These are phyloP conservation scores for Macrobrachium rosenbergii DNA, from an alignment of 1,140 invertebrate genomes.

Conservation along the genomic window DNA sequence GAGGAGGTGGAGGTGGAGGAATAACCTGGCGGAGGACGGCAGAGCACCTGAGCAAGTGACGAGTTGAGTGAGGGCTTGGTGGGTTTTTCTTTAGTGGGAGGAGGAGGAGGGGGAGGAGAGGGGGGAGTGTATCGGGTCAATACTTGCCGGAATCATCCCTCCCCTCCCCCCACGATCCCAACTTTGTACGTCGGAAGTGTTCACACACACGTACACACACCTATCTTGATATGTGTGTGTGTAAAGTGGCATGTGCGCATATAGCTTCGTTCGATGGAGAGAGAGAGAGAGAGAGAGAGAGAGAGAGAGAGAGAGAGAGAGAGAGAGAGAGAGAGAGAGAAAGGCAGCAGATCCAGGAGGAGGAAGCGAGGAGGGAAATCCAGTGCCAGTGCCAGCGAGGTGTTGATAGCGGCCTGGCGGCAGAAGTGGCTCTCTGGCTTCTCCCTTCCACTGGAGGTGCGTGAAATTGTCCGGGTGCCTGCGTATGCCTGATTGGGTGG, in stretches of 20 bases:
- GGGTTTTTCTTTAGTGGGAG: background rate
- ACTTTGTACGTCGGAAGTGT: background rate
- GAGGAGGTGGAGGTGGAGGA: too few species aligned
- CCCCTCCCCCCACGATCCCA: background rate
- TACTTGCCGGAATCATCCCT: background rate
- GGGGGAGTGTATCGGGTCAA: background rate
- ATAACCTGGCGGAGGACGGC: too few species aligned
- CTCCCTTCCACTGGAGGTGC: background rate
- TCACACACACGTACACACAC: background rate
- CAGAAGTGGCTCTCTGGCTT: background rate
- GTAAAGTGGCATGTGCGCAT: too few species aligned
- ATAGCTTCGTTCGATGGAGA: background rate
- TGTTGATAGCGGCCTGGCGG: too few species aligned
- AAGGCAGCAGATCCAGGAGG: background rate
- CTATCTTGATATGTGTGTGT: too few species aligned
- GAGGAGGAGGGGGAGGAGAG: background rate
- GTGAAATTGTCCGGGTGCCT: too few species aligned
- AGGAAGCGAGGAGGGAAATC: too few species aligned
- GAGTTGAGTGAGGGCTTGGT: too few species aligned
- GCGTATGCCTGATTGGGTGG: too few species aligned
- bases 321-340: conserved; percentile 41
- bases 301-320: conserved; percentile 39
- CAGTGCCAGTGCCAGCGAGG: too few species aligned
- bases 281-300: background rate
- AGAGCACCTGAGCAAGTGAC: too few species aligned